Conservation (phyloP, 64 coral and sea anemone species). For the Stichodactyla mertensii region DNA sequence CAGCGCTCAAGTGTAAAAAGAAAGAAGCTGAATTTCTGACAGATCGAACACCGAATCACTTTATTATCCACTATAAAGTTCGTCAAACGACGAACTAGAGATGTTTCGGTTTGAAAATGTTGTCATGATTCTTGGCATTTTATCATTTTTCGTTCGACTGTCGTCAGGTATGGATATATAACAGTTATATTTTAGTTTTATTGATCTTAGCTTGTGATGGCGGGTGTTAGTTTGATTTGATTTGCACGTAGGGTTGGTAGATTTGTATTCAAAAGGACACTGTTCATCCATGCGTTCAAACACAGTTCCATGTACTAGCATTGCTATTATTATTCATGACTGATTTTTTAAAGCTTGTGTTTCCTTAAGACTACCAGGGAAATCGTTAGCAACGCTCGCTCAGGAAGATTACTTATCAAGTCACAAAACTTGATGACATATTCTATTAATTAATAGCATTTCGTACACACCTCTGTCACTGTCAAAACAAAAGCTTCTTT, state of each 20-base stretch:
- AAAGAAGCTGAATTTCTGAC: neutral
- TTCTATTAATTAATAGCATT: too few relatives aligned
- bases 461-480: too few relatives aligned
- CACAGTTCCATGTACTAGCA: neutral
- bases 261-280: neutral
- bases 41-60: neutral
- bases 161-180: neutral
- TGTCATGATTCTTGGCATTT: neutral
- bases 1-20: neutral
- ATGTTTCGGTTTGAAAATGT: neutral
- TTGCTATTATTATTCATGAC: too few relatives aligned
- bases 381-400: too few relatives aligned
- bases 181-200: neutral
- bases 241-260: too few relatives aligned
- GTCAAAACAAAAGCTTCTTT: neutral
- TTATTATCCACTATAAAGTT: neutral
- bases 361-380: too few relatives aligned
- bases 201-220: neutral
- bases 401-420: too few relatives aligned
- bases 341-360: too few relatives aligned
- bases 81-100: neutral
- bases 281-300: neutral
- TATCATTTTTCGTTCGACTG: neutral
- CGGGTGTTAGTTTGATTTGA: too few relatives aligned
- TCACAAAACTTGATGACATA: too few relatives aligned